Percentiles rank a stretch among this genome's conserved stretches.
Conservation (phyloP, 2,797 vertebrate species). For the Malacoctenus gilli region DNA sequence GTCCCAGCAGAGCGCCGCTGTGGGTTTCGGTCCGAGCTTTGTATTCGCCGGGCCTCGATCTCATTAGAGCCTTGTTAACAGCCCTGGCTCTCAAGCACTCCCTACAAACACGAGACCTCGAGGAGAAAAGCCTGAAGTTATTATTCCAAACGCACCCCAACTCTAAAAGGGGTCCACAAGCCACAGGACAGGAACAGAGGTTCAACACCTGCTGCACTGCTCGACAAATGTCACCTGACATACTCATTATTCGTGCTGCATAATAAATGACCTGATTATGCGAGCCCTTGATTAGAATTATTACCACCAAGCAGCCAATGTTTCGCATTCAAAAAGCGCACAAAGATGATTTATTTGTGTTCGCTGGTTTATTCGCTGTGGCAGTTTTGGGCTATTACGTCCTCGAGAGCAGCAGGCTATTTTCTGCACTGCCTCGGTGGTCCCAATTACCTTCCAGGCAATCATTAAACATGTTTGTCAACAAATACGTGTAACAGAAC, state of each 20-base stretch:
- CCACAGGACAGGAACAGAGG: conserved; percentile 48
- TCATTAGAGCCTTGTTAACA: conserved; percentile 39
- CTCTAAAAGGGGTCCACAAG: conserved; percentile 36
- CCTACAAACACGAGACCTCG: conserved; percentile 1
- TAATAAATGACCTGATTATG: conserved; percentile 65
- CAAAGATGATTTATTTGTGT: conserved; percentile 13
- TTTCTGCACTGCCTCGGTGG: conserved; percentile 21
- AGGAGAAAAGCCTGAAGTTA: conserved; percentile 12
- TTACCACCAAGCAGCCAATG: conserved; percentile 29
- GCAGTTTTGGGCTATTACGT: conserved; percentile 8
- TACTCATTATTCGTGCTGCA: conserved; percentile 45
- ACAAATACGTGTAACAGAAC: conserved; percentile 26
- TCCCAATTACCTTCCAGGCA: conserved; percentile 16
- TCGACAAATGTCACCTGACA: conserved; percentile 61
- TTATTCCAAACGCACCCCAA: conserved; percentile 41
- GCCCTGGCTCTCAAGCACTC: conserved; percentile 5
- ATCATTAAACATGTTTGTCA: conserved; percentile 27
- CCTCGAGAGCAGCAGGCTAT: conserved; percentile 14
- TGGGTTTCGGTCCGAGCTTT: conserved; percentile 9
- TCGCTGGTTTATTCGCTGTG: conserved; percentile 2
- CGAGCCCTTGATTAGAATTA: conserved; percentile 47
- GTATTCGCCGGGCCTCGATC: background rate
- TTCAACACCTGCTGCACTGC: conserved; percentile 56
- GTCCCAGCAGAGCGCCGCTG: conserved; percentile 10
- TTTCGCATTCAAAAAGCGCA: conserved; percentile 29